phyloP scores from a whole-genome alignment of 2,888 invertebrate genomes.

The Synanthedon myopaeformis region DNA sequence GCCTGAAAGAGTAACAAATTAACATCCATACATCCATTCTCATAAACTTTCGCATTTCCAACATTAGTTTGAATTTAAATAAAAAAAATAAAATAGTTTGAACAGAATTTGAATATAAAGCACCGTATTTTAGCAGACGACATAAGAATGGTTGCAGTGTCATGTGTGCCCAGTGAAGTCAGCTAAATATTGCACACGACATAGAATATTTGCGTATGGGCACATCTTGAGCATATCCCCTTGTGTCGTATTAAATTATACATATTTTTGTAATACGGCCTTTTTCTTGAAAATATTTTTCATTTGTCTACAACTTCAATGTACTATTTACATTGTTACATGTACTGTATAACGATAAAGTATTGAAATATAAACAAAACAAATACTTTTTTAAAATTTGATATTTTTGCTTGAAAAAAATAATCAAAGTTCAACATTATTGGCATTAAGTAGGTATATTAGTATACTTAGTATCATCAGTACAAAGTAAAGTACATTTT shows the following conservation, averaged over 20 bases:
- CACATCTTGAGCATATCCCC: background rate
- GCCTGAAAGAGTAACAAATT: too few species aligned
- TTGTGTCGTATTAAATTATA: too few species aligned
- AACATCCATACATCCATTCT: too few species aligned
- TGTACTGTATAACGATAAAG: too few species aligned
- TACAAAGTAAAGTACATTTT: too few species aligned
- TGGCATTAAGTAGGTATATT: background rate
- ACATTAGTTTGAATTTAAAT: too few species aligned
- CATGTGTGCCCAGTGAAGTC: background rate
- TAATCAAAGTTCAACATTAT: background rate
- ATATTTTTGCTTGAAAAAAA: too few species aligned
- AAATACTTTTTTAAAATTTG: background rate
- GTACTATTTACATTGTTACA: background rate
- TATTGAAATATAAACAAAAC: background rate
- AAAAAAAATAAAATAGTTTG: too few species aligned
- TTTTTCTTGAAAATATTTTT: background rate
- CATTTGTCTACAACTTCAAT: background rate
- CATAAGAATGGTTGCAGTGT: background rate
- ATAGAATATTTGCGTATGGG: conserved; percentile 2
- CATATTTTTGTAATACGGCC: too few species aligned
- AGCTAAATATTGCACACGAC: conserved; percentile 8
- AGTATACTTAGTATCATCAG: too few species aligned
- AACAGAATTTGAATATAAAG: background rate
- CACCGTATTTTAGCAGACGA: background rate
- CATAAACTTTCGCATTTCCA: too few species aligned